Conservation (phyloP, 2,888 invertebrate species). For the Scaptomyza tumidula region DNA sequence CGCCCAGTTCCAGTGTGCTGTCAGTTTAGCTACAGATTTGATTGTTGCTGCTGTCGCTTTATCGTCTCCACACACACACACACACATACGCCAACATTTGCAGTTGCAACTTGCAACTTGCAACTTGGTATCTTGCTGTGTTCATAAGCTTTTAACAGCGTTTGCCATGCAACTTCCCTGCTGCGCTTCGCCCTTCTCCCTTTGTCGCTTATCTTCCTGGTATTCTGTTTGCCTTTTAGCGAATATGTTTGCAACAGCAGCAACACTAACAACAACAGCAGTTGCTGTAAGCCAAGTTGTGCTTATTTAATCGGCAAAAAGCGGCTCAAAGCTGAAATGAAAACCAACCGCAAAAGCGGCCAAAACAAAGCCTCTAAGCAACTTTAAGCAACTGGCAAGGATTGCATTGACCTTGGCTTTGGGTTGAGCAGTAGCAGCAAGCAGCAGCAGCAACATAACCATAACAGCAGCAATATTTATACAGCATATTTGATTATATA, state of each 20-base stretch:
- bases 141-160: conserved; percentile 68
- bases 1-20: conserved; percentile 42
- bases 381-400: conserved; percentile 2
- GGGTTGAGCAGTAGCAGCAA: conserved; percentile 10
- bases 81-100: not conserved
- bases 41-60: conserved; percentile 28
- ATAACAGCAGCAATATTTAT: conserved; percentile 27
- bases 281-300: conserved; percentile 31
- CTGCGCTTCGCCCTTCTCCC: conserved; percentile 4
- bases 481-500: not conserved
- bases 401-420: conserved; percentile 10
- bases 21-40: conserved; percentile 48
- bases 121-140: conserved; percentile 47
- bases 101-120: conserved; percentile 21
- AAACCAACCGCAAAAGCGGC: conserved; percentile 39
- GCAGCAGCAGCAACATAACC: conserved; percentile 28
- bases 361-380: conserved; percentile 13
- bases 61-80: conserved; percentile 1
- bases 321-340: conserved; percentile 43
- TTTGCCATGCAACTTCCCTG: conserved; percentile 43
- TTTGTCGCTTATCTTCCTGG: conserved; percentile 1
- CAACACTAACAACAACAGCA: conserved; percentile 7
- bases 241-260: conserved; percentile 32
- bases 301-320: conserved; percentile 47
- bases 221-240: conserved; percentile 23